Conservation (phyloP, 1,140 invertebrate species). For the Cyclargus thomasi region DNA sequence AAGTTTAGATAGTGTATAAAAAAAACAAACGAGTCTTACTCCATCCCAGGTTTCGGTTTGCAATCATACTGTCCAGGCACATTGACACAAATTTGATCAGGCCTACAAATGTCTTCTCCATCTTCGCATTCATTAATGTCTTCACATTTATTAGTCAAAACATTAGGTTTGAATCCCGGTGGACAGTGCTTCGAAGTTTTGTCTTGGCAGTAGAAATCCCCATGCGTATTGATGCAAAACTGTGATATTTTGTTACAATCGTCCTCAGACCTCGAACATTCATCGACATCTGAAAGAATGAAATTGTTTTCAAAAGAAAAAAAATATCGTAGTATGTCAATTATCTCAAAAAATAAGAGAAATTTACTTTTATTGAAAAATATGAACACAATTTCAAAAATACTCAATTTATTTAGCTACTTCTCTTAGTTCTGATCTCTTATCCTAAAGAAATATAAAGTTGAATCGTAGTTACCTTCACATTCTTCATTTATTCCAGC, state of each 20-base stretch:
- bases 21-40: background rate
- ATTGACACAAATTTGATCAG: conserved; percentile 82
- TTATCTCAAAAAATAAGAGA: too few species aligned
- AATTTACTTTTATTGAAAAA: too few species aligned
- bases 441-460: too few species aligned
- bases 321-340: too few species aligned
- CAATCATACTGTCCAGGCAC: conserved; percentile 84
- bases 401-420: too few species aligned
- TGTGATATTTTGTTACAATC: conserved; percentile 79
- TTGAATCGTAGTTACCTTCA: conserved; percentile 55
- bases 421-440: too few species aligned
- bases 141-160: conserved; percentile 73
- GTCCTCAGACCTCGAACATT: conserved; percentile 78
- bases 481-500: conserved; percentile 67
- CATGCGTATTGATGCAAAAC: conserved; percentile 82
- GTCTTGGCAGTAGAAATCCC: conserved; percentile 80
- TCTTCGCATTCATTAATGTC: conserved; percentile 86
- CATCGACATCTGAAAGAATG: conserved; percentile 79
- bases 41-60: conserved; percentile 46
- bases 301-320: conserved; percentile 1
- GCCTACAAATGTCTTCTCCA: conserved; percentile 77
- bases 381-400: background rate
- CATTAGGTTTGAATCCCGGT: conserved; percentile 81
- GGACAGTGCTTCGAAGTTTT: conserved; percentile 77
- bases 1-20: too few species aligned